phyloP scores from a whole-genome alignment of 2,113 vertebrate genomes.

The Gorsachius goisagi region DNA sequence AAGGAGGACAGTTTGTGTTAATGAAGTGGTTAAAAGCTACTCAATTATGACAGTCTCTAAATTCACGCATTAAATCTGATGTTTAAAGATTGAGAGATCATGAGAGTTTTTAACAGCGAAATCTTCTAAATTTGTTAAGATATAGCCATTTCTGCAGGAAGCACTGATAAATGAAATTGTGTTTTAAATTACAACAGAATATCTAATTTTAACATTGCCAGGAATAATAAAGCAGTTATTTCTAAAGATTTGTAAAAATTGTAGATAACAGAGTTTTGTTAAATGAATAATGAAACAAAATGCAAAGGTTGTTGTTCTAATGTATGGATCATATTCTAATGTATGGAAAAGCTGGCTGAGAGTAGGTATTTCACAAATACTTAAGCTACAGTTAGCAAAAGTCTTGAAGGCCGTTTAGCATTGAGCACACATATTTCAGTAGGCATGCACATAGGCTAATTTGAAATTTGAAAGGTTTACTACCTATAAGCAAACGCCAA shows the following conservation, averaged over 20 bases:
- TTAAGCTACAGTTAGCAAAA: neutral
- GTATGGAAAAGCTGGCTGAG: neutral
- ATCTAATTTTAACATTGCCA: neutral
- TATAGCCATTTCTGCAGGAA: neutral
- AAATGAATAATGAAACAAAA: neutral
- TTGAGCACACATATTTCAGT: neutral
- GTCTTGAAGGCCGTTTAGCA: neutral
- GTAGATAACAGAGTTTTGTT: rapidly evolving
- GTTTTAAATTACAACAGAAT: neutral
- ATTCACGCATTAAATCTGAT: neutral
- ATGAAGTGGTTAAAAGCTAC: neutral
- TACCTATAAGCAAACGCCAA: neutral
- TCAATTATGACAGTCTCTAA: neutral
- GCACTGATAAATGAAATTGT: neutral
- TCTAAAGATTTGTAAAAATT: neutral
- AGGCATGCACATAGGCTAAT: neutral
- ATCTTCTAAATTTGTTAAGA: neutral
- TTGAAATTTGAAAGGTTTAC: neutral
- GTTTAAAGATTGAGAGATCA: neutral
- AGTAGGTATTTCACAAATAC: neutral
- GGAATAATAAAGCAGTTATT: neutral
- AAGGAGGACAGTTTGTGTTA: neutral
- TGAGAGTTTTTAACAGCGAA: neutral
- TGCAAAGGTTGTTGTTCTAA: neutral
- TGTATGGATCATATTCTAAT: rapidly evolving